A percentile compares a stretch with the other conserved stretches of the same genome.
These are phyloP conservation scores for Drosophila kanapiae DNA, from an alignment of 1,140 invertebrate species.

Conservation along the genomic window DNA sequence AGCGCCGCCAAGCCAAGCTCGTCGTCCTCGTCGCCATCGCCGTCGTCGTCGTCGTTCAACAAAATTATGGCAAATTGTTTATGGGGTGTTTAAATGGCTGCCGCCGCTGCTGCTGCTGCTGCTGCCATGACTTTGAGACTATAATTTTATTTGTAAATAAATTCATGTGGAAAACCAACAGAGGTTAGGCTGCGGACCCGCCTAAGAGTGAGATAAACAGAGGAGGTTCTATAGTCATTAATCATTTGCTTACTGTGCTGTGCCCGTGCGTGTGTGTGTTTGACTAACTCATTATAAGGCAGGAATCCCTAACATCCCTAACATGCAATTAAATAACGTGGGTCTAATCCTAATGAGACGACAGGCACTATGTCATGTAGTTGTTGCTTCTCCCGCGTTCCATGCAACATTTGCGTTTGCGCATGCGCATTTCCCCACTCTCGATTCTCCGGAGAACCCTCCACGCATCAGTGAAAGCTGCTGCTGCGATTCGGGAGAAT, in stretches of 20 bases:
- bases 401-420: slow-evolving; percentile 81
- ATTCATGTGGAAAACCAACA: slow-evolving; percentile 81
- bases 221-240: slow-evolving; percentile 51
- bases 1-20: slow-evolving; percentile 54
- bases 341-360: slow-evolving; percentile 83
- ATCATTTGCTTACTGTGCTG: slow-evolving; percentile 48
- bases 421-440: slow-evolving; percentile 62
- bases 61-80: slow-evolving; percentile 82
- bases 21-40: slow-evolving; percentile 24
- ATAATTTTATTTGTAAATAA: slow-evolving; percentile 84
- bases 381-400: slow-evolving; percentile 40
- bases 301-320: slow-evolving; percentile 82
- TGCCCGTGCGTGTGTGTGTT: slow-evolving; percentile 70
- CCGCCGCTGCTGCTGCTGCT: slow-evolving; percentile 4
- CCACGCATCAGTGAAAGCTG: slow-evolving; percentile 80
- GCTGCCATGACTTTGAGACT: slow-evolving; percentile 61
- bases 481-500: slow-evolving; percentile 72
- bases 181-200: slow-evolving; percentile 36
- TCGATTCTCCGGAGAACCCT: slow-evolving; percentile 8
- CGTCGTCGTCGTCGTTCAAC: slow-evolving; percentile 58
- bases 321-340: slow-evolving; percentile 83
- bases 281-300: slow-evolving; percentile 83
- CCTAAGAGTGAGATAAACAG: slow-evolving; percentile 45
- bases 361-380: slow-evolving; percentile 81
- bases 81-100: slow-evolving; percentile 79